A percentile compares a stretch with the other conserved stretches of the same genome.
Evolutionary conservation across 1,140 invertebrate genomes (phyloP).

Genomic region (Battus philenor): DNA sequence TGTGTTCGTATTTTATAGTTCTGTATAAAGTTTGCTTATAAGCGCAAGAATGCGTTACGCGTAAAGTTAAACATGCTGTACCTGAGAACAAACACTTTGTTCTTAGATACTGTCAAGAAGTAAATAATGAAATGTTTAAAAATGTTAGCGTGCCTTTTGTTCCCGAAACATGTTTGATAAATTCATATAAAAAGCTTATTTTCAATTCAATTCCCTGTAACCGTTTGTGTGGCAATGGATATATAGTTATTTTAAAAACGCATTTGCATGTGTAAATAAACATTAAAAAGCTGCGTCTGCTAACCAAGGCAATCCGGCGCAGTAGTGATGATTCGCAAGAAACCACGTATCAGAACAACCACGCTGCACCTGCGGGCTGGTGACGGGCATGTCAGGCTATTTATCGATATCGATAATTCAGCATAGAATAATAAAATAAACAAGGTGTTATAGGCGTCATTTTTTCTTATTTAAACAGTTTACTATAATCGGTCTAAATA

Average conservation of each 20-base stretch:
- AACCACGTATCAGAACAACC: conserved; percentile 26
- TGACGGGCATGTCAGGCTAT: conserved; percentile 15
- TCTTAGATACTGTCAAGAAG: too few relatives aligned
- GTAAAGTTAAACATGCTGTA: too few relatives aligned
- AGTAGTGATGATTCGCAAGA: conserved; percentile 32
- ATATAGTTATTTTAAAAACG: conserved; percentile 23
- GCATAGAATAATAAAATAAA: too few relatives aligned
- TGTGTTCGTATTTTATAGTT: too few relatives aligned
- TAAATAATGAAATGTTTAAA: too few relatives aligned
- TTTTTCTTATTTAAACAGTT: too few relatives aligned
- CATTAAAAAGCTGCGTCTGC: conserved; percentile 38
- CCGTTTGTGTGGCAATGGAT: conserved; percentile 3
- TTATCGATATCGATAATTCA: conserved; percentile 34
- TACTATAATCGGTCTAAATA: too few relatives aligned
- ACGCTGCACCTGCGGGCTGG: conserved; percentile 45
- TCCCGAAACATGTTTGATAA: conserved; percentile 7
- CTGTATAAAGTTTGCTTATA: too few relatives aligned
- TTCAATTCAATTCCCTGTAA: conserved; percentile 19
- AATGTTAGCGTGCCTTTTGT: conserved; percentile 2
- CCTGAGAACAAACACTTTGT: too few relatives aligned
- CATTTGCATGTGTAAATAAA: conserved; percentile 57
- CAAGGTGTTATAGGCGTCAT: too few relatives aligned
- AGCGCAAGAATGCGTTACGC: too few relatives aligned
- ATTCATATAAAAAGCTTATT: conserved; percentile 11
- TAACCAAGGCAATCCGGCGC: conserved; percentile 24